A percentile compares a stretch with the other conserved stretches of the same genome.
These are phyloP conservation scores for Eutrigla gurnardus DNA, from an alignment of 2,797 vertebrate species.

Conservation along the genomic window DNA sequence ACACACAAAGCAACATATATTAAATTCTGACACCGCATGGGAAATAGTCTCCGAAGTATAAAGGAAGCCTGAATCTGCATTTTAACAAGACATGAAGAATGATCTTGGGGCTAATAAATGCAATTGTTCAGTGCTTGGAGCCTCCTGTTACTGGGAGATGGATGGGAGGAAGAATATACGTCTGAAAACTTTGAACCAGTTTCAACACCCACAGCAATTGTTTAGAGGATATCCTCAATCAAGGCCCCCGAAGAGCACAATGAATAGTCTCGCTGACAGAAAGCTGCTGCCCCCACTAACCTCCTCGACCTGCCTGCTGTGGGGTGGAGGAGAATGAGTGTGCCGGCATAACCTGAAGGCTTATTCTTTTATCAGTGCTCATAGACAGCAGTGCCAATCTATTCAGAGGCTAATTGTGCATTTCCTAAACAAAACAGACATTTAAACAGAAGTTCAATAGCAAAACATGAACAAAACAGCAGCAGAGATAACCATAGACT, in stretches of 20 bases:
- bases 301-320: slow-evolving; percentile 35
- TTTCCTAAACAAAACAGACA: no score
- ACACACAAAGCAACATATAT: slow-evolving; percentile 28
- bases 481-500: no score
- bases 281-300: slow-evolving; percentile 52
- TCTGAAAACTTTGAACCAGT: slow-evolving; percentile 67
- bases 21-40: slow-evolving; percentile 21
- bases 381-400: no score
- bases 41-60: slow-evolving; percentile 1
- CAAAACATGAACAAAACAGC: no score
- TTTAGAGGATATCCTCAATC: slow-evolving; percentile 81
- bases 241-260: slow-evolving; percentile 68
- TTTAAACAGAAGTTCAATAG: no score
- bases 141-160: slow-evolving; percentile 48
- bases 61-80: slow-evolving; percentile 25
- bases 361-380: no score
- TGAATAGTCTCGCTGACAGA: slow-evolving; percentile 71
- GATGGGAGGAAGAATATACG: slow-evolving; percentile 52
- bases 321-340: slow-evolving; percentile 21
- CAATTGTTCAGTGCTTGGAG: slow-evolving; percentile 40
- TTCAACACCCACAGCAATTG: slow-evolving; percentile 72
- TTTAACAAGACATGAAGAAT: slow-evolving; percentile 39
- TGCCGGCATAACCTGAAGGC: slow-evolving; percentile 14
- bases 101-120: slow-evolving; percentile 29
- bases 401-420: no score